Percentiles rank a stretch among this genome's conserved stretches.
Evolutionary conservation across 2,113 vertebrate species (phyloP).

Genomic region (Naja naja): DNA sequence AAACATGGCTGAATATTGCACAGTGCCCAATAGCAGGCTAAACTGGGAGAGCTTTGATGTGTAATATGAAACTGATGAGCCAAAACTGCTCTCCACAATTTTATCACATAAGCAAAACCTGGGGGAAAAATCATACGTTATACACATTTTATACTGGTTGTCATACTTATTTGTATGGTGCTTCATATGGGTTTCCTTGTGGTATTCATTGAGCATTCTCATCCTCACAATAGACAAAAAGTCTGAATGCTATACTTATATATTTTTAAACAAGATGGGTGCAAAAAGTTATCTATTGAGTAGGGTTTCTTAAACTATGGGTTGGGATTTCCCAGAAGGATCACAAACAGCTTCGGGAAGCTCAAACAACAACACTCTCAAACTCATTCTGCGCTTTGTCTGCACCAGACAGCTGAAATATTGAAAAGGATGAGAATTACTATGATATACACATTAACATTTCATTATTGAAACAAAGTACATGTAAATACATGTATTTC

Average conservation of each 20-base stretch:
- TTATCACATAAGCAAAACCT: neutral
- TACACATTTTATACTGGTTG: neutral
- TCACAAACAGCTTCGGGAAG: neutral
- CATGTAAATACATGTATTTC: neutral
- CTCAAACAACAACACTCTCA: neutral
- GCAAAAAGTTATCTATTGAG: neutral
- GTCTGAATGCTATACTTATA: neutral
- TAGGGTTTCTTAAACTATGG: neutral
- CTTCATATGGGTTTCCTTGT: neutral
- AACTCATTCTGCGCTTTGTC: neutral
- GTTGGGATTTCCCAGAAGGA: neutral
- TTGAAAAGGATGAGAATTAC: neutral
- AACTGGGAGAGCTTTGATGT: neutral
- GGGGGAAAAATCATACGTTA: neutral
- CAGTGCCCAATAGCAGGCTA: neutral
- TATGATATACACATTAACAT: neutral
- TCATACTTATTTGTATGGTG: neutral
- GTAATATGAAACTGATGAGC: neutral
- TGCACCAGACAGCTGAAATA: neutral
- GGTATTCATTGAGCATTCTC: neutral
- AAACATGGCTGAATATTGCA: slow-evolving; percentile 1
- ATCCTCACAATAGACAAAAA: neutral
- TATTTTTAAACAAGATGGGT: neutral
- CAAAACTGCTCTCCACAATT: slow-evolving; percentile 3
- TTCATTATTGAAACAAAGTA: neutral